Evolutionary conservation across 2,113 vertebrate species (phyloP).

Genomic region (Meriones unguiculatus): DNA sequence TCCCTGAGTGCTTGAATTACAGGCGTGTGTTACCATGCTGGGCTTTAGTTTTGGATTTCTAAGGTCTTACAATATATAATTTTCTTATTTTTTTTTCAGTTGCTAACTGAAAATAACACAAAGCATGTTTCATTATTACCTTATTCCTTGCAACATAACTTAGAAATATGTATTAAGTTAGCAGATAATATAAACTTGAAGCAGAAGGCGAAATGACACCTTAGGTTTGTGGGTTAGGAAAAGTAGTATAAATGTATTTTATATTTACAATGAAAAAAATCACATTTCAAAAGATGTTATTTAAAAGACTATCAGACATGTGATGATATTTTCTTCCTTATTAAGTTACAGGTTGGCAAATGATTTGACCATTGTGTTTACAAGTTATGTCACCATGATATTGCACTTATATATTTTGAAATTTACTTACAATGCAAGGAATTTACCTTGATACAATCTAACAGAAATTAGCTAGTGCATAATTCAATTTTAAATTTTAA

Average conservation of each 20-base stretch:
- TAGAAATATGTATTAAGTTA: constrained; percentile 4
- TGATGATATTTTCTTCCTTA: background rate
- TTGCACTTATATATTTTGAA: background rate
- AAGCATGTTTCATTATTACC: background rate
- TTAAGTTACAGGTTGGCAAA: background rate
- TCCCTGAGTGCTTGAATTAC: too few relatives aligned
- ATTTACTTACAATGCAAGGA: background rate
- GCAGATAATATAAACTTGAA: background rate
- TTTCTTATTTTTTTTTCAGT: background rate
- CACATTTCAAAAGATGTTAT: background rate
- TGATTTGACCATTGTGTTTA: background rate
- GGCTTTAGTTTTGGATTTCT: background rate
- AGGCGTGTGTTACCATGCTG: too few relatives aligned
- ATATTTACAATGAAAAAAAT: constrained; percentile 38
- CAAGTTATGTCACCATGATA: background rate
- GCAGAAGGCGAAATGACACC: background rate
- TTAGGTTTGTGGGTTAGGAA: background rate
- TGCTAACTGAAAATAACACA: background rate
- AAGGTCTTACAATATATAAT: background rate
- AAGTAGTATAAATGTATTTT: background rate
- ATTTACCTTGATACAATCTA: background rate
- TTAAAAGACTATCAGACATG: background rate
- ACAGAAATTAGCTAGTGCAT: background rate
- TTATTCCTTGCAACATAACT: background rate
- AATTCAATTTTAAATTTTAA: constrained; percentile 23